These are phyloP conservation scores for Lagorchestes hirsutus DNA, from an alignment of 2,797 vertebrate species.

Conservation along the genomic window DNA sequence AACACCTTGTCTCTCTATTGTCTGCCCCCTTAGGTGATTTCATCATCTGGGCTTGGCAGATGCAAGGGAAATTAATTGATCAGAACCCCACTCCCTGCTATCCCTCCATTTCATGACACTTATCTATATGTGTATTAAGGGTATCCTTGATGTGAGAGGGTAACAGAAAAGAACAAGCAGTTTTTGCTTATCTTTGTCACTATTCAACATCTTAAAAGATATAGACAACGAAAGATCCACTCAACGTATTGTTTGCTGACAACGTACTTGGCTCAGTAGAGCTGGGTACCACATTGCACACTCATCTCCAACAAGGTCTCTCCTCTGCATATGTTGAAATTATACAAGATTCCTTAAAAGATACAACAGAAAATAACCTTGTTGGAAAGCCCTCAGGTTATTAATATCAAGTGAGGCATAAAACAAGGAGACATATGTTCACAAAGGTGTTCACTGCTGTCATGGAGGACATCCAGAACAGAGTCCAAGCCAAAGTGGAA, in stretches of 20 bases:
- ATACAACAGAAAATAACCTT: slow-evolving; percentile 3
- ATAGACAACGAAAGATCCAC: not conserved
- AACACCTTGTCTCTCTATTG: too few species aligned
- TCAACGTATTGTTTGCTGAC: not conserved
- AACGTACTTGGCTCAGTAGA: not conserved
- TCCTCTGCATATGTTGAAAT: not conserved
- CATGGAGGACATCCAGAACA: slow-evolving; percentile 2
- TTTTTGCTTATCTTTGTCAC: not conserved
- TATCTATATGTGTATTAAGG: not conserved
- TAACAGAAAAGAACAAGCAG: not conserved
- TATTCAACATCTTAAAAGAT: not conserved
- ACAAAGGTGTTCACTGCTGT: not conserved
- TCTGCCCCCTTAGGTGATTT: too few species aligned
- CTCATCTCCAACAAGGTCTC: not conserved
- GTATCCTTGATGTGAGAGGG: not conserved
- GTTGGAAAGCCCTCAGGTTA: not conserved
- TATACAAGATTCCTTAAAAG: not conserved
- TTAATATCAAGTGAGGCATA: slow-evolving; percentile 9
- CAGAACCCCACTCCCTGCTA: too few species aligned
- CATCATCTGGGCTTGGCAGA: too few species aligned
- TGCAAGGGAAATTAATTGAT: too few species aligned
- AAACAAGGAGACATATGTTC: not conserved
- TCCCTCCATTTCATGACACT: not conserved
- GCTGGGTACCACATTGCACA: not conserved
- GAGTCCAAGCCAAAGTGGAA: not conserved